These are phyloP conservation scores for Gymnocephalus cernua DNA, from an alignment of 2,113 vertebrate genomes.

Conservation along the genomic window DNA sequence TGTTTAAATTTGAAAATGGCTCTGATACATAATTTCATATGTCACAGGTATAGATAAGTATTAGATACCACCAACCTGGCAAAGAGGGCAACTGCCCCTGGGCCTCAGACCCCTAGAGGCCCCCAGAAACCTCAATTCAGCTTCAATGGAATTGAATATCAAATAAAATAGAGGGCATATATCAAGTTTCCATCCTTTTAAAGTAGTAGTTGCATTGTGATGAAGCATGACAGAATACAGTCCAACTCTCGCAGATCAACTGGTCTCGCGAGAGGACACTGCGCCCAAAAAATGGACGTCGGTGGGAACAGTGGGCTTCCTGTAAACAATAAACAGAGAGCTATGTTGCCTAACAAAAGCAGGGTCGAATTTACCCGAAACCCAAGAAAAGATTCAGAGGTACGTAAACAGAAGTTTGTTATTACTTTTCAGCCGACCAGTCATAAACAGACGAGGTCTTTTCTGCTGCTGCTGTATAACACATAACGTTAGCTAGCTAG, in stretches of 20 bases:
- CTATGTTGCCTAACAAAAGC: conserved; percentile 83
- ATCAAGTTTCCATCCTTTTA: too few species aligned
- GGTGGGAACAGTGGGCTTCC: conserved; percentile 80
- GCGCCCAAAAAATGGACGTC: conserved; percentile 84
- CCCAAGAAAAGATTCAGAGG: conserved; percentile 95
- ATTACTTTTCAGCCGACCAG: background rate
- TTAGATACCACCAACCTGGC: background rate
- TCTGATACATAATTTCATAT: conserved; percentile 25
- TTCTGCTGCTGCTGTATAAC: conserved; percentile 13
- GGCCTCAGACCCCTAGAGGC: background rate
- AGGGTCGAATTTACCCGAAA: conserved; percentile 91
- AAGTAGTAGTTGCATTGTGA: too few species aligned
- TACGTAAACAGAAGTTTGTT: conserved; percentile 61
- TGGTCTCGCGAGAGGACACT: conserved; percentile 74
- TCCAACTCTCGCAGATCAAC: background rate
- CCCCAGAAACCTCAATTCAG: background rate
- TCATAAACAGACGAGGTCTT: conserved; percentile 13
- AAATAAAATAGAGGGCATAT: background rate
- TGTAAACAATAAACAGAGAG: conserved; percentile 91
- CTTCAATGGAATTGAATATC: too few species aligned
- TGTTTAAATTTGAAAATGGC: conserved; percentile 43
- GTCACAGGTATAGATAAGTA: background rate
- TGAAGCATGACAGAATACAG: background rate
- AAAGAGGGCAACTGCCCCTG: background rate
- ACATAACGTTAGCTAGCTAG: conserved; percentile 51